phyloP scores from a whole-genome alignment of 2,113 vertebrate genomes.

The Numenius arquata region DNA sequence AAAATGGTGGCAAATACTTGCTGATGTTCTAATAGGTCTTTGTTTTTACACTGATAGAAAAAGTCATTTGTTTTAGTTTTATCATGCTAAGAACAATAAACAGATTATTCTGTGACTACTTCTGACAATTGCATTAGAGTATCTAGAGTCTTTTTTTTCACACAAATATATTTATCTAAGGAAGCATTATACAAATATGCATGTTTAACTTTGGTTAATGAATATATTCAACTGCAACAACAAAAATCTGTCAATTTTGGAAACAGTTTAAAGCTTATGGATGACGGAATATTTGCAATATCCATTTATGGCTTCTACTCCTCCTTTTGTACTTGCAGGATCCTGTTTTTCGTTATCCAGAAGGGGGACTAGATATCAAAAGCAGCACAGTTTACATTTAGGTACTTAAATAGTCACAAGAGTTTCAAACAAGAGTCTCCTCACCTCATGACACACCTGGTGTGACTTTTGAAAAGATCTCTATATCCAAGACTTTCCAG shows the following conservation, averaged over 20 bases:
- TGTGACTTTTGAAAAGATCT: not conserved
- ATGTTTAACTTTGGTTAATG: slow-evolving; percentile 36
- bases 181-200: slow-evolving; percentile 7
- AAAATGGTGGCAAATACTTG: slow-evolving; percentile 10
- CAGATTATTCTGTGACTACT: not conserved
- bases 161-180: not conserved
- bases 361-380: not conserved
- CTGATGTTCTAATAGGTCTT: not conserved
- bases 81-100: slow-evolving; percentile 14
- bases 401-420: not conserved
- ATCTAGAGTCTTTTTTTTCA: not conserved
- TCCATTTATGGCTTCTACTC: not conserved
- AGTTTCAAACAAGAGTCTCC: not conserved
- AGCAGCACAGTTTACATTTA: not conserved
- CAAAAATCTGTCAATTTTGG: not conserved
- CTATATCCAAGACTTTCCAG: not conserved
- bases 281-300: not conserved
- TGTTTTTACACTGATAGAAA: not conserved
- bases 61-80: not conserved
- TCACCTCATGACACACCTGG: accelerated
- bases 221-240: not conserved
- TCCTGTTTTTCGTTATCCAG: not conserved
- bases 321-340: not conserved
- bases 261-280: slow-evolving; percentile 1
- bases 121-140: not conserved